Evolutionary conservation across 2,113 vertebrate genomes (phyloP).

Genomic region (Nyctibius bracteatus): DNA sequence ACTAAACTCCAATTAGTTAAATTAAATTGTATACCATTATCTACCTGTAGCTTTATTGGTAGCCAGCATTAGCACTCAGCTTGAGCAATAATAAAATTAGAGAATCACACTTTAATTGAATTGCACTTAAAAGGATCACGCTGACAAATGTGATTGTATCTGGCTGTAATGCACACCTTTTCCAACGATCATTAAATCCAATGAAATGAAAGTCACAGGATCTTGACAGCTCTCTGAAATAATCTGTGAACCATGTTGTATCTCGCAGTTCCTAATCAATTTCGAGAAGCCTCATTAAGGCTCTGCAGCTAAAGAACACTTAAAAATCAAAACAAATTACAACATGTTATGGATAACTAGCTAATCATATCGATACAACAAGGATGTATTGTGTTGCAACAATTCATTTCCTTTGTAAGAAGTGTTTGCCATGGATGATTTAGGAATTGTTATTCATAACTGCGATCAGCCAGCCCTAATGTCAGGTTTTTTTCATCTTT

Average conservation of each 20-base stretch:
- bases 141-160: constrained; percentile 96
- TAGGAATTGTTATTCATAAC: constrained; percentile 71
- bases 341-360: constrained; percentile 77
- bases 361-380: constrained; percentile 77
- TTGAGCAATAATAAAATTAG: constrained; percentile 92
- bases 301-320: constrained; percentile 76
- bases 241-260: constrained; percentile 81
- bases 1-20: constrained; percentile 95
- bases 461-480: constrained; percentile 15
- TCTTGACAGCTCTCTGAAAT: constrained; percentile 88
- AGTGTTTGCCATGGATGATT: constrained; percentile 70
- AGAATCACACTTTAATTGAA: constrained; percentile 97
- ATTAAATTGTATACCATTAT: constrained; percentile 96
- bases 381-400: constrained; percentile 70
- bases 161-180: constrained; percentile 87
- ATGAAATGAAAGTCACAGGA: constrained; percentile 87
- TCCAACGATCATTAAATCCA: constrained; percentile 89
- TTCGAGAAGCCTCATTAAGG: constrained; percentile 83
- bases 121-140: constrained; percentile 98
- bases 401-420: constrained; percentile 72
- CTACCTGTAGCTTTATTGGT: constrained; percentile 83
- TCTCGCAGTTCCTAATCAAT: constrained; percentile 85
- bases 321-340: constrained; percentile 87
- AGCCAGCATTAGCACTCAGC: constrained; percentile 81
- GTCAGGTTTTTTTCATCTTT: constrained; percentile 52